phyloP scores from a whole-genome alignment of 2,888 invertebrate species.

The Rhagophthalmus giganteus region DNA sequence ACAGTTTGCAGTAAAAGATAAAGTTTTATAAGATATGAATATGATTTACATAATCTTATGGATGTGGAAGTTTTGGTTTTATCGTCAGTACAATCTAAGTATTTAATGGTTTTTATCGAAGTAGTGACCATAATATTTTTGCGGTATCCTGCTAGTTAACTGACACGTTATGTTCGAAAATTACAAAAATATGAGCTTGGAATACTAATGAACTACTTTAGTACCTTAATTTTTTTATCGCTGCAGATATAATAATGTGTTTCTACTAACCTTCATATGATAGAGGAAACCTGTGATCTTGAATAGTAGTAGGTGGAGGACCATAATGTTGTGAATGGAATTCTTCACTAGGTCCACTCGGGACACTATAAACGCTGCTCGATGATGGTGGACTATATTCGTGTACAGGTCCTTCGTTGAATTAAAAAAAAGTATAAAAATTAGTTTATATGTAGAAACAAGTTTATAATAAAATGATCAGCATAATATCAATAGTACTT shows the following conservation, averaged over 20 bases:
- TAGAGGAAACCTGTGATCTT: slow-evolving; percentile 12
- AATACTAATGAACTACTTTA: too few species aligned
- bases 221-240: background rate
- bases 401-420: background rate
- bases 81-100: background rate
- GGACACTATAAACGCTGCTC: slow-evolving; percentile 4
- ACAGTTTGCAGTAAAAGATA: too few species aligned
- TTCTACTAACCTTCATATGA: slow-evolving; percentile 1
- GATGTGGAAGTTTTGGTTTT: too few species aligned
- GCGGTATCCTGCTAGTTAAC: background rate
- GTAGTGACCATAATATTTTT: background rate
- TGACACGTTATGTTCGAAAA: background rate
- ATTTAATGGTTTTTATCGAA: background rate
- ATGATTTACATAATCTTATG: too few species aligned
- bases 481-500: too few species aligned
- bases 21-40: too few species aligned
- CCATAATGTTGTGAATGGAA: slow-evolving; percentile 3
- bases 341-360: slow-evolving; percentile 7
- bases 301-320: background rate
- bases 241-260: background rate
- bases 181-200: too few species aligned
- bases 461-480: too few species aligned
- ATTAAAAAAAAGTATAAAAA: too few species aligned
- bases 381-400: slow-evolving; percentile 5
- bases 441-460: too few species aligned